Percentiles rank a stretch among this genome's conserved stretches.
Evolutionary conservation across 2,888 invertebrate species (phyloP).

Genomic region (Hydrotaea diabolus): DNA sequence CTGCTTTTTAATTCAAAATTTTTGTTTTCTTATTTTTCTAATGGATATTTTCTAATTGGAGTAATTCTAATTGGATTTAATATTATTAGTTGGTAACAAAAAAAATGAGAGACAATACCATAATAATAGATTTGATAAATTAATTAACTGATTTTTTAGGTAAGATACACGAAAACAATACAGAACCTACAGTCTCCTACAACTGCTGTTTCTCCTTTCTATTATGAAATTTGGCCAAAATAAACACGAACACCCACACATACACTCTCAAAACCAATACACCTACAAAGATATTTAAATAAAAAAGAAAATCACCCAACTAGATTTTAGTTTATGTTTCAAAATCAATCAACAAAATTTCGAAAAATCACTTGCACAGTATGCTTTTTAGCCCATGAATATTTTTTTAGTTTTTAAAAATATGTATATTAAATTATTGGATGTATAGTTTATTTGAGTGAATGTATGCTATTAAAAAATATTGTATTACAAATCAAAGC

Average conservation of each 20-base stretch:
- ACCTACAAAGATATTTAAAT: background rate
- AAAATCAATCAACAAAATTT: conserved; percentile 28
- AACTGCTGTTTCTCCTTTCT: background rate
- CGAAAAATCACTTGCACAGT: conserved; percentile 14
- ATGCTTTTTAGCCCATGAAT: conserved; percentile 12
- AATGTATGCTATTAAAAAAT: background rate
- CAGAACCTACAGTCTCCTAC: background rate
- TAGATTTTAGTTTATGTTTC: conserved; percentile 42
- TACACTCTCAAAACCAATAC: background rate
- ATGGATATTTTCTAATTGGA: background rate
- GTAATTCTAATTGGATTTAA: conserved; percentile 31
- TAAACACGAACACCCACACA: conserved; percentile 13
- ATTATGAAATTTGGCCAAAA: background rate
- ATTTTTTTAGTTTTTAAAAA: background rate
- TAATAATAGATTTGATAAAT: conserved; percentile 11
- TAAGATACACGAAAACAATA: conserved; percentile 8
- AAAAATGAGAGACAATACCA: conserved; percentile 18
- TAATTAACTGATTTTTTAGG: conserved; percentile 27
- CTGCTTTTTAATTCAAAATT: conserved; percentile 22
- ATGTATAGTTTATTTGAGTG: background rate
- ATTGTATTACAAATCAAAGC: background rate
- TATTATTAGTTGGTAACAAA: conserved; percentile 13
- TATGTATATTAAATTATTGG: background rate
- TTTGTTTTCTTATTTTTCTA: conserved; percentile 9
- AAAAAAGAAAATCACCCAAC: conserved; percentile 37